Base-by-base conservation (phyloP, 2,888 invertebrate genomes). In the Nephrotoma guestfalica region DNA sequence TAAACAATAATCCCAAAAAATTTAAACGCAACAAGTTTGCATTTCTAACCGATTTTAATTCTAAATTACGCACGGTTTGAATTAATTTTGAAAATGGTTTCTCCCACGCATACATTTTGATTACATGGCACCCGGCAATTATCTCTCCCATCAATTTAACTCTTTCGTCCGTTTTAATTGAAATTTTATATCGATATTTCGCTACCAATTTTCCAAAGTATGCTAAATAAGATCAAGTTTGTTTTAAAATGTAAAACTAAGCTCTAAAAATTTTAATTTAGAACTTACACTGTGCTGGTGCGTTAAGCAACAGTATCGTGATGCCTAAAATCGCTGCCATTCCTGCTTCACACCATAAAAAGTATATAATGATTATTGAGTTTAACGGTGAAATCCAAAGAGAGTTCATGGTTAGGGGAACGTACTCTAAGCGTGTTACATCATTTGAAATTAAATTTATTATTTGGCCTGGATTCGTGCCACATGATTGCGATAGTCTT, bases 381-480 rank as follows among this genome's bases (percentile, higher is more conserved):
- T 94, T 92, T 7, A 93, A 87, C 0, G 97, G 97, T 30, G 96
- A 95, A n/a, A 96, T 93, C 96, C 97, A 96, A 88, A 96, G 91
- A 89, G 94, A 96, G 90, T 97, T 96, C 4, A 97, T 90, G 89
- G 95, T 96, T 47, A 95, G 91, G 47, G 95, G 93, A 2, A 95
- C 94, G 90, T 95, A 89, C 90, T 97, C 97, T 89, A 97, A 97
- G 45, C 97, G 93, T 89, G 94, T 95, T 86, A 97, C 95, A 89
- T 98, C 98, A 90, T 97, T 97, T 30, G 97, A 96, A 86, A 98
- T 92, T 41, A 98, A 91, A 91, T 98, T 98, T 13, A 97, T 95
- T 43, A 98, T 94, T 91, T 97, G 96, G 0, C 97, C 97, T 0
- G 95, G 94, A 0, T 97, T 96, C 0, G 97, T 97, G 89, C 97